phyloP scores from a whole-genome alignment of 2,888 invertebrate genomes.

The Tetanocera ferruginea region DNA sequence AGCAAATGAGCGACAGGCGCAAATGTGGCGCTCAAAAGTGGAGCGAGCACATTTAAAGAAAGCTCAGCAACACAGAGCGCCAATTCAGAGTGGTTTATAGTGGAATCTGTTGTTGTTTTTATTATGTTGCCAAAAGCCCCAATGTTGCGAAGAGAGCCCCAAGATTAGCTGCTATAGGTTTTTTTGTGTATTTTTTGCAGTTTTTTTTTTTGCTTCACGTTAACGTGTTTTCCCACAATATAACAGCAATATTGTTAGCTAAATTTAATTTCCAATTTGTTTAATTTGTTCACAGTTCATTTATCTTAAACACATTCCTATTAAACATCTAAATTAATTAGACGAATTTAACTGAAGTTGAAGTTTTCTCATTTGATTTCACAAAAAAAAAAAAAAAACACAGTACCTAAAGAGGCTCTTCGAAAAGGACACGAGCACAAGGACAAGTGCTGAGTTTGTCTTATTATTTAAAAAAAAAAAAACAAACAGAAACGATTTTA shows the following conservation, averaged over 20 bases:
- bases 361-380: neutral
- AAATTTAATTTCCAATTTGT: neutral
- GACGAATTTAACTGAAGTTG: too few species aligned
- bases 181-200: neutral
- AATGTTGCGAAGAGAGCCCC: neutral
- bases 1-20: neutral
- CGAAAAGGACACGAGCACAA: slow-evolving; percentile 25
- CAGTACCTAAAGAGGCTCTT: neutral
- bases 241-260: neutral
- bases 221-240: neutral
- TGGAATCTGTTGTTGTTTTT: neutral
- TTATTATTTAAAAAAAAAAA: neutral
- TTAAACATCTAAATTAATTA: too few species aligned
- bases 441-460: slow-evolving; percentile 19
- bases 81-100: neutral
- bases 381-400: neutral
- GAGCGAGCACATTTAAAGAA: neutral
- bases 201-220: neutral
- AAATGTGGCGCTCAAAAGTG: neutral
- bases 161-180: neutral
- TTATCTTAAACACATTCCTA: neutral
- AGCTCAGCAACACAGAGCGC: neutral
- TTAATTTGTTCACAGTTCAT: neutral
- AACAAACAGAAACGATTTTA: too few species aligned
- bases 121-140: neutral